Conservation (phyloP, 1,140 invertebrate genomes). For the Steinernema khuongi region DNA sequence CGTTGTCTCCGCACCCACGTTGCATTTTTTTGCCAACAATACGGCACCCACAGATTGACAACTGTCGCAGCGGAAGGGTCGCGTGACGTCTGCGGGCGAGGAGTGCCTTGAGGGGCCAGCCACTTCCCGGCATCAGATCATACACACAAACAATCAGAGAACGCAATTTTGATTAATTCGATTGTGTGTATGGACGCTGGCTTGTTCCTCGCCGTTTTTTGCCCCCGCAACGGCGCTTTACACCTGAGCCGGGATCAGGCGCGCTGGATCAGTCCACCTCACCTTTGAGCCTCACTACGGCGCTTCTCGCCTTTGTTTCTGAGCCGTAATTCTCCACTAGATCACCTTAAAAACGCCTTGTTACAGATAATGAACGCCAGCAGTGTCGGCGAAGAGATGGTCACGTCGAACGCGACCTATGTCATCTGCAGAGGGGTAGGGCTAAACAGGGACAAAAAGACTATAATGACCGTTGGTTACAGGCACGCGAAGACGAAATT, state of each 20-base stretch:
- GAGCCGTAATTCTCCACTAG: not conserved
- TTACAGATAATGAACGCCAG: constrained; percentile 12
- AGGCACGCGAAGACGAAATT: constrained; percentile 5
- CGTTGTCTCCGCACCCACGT: not conserved
- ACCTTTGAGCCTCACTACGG: not conserved
- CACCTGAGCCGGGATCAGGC: not conserved
- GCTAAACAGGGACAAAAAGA: not conserved
- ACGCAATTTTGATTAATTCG: constrained; percentile 14
- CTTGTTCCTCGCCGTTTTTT: not conserved
- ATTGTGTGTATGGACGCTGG: not conserved
- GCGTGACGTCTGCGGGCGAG: not conserved
- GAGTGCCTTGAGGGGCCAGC: not conserved
- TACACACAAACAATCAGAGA: constrained; percentile 14
- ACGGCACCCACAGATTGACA: not conserved
- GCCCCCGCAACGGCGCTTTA: constrained; percentile 16
- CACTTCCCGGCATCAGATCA: too few species aligned
- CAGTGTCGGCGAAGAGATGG: not conserved
- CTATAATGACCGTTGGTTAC: not conserved
- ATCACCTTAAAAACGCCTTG: not conserved
- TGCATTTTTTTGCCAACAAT: not conserved
- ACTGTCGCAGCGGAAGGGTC: not conserved
- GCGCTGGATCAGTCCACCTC: not conserved
- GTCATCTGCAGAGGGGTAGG: constrained; percentile 12
- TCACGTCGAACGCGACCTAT: not conserved
- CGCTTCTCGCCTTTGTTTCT: not conserved